phyloP scores from a whole-genome alignment of 2,113 vertebrate species.

The Nothoprocta perdicaria region DNA sequence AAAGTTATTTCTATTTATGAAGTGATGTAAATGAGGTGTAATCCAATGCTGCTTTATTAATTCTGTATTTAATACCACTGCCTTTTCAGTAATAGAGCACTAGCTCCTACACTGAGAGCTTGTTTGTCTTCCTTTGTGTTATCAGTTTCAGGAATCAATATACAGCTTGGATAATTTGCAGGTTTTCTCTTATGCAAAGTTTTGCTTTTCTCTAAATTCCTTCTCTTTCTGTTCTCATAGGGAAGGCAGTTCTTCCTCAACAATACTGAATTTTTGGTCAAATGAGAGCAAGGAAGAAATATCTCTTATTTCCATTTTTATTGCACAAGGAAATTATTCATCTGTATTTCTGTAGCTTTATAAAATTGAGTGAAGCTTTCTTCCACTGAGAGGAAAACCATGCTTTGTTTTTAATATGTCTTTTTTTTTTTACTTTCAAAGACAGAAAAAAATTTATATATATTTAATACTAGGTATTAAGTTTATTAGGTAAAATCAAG shows the following conservation, averaged over 20 bases:
- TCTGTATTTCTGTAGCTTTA: constrained; percentile 32
- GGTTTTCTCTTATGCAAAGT: background rate
- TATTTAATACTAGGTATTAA: background rate
- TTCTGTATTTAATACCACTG: background rate
- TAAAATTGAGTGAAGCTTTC: background rate
- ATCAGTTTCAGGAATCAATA: background rate
- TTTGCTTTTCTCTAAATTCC: background rate
- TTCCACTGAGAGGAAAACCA: background rate
- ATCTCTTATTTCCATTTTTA: constrained; percentile 42
- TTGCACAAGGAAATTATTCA: constrained; percentile 34
- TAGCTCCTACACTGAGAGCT: background rate
- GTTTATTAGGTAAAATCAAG: background rate
- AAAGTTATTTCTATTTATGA: background rate
- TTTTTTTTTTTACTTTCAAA: background rate
- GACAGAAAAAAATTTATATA: background rate
- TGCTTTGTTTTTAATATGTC: background rate
- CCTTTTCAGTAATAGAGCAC: background rate
- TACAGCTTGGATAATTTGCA: background rate
- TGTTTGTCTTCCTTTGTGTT: background rate
- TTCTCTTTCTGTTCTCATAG: background rate
- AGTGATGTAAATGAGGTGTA: background rate
- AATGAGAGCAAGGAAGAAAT: background rate
- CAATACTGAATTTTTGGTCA: background rate
- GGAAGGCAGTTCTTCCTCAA: background rate
- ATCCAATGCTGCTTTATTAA: background rate